phyloP scores from a whole-genome alignment of 30 jellyfish, hydroid and myxozoan species.

The Aurelia sp. region DNA sequence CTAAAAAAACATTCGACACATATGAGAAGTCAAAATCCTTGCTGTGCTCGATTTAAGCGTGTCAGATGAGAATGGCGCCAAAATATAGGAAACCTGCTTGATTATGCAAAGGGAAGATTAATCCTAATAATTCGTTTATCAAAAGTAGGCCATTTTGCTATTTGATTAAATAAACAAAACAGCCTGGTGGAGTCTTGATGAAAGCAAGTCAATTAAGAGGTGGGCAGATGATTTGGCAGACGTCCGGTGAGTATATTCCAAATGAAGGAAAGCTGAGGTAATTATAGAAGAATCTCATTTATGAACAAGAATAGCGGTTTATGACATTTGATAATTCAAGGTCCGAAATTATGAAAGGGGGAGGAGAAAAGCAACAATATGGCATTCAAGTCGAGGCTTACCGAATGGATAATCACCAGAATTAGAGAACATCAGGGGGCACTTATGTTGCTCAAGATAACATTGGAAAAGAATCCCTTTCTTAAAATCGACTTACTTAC shows the following conservation, averaged over 20 bases:
- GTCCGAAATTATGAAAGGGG: background rate
- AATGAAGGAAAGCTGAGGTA: no score
- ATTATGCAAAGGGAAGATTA: slow-evolving; percentile 18
- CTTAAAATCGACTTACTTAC: no score
- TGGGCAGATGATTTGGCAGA: background rate
- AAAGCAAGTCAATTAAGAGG: slow-evolving; percentile 1
- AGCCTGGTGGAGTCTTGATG: background rate
- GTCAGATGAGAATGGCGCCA: slow-evolving; percentile 24
- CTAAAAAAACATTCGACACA: no score
- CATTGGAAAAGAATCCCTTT: no score
- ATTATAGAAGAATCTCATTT: no score
- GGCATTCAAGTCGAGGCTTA: background rate
- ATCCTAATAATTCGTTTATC: background rate
- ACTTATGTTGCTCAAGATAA: background rate
- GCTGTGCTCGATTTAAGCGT: slow-evolving; percentile 2
- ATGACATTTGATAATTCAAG: no score
- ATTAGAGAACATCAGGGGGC: slow-evolving; percentile 15
- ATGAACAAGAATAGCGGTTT: no score
- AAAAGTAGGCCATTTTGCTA: background rate
- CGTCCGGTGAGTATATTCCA: no score
- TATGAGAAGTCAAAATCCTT: background rate
- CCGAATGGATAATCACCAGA: slow-evolving; percentile 7
- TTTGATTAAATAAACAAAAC: background rate
- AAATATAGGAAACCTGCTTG: background rate
- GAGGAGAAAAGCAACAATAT: background rate